phyloP scores from a whole-genome alignment of 2,113 vertebrate genomes.

The Erythrocercus mccallii region DNA sequence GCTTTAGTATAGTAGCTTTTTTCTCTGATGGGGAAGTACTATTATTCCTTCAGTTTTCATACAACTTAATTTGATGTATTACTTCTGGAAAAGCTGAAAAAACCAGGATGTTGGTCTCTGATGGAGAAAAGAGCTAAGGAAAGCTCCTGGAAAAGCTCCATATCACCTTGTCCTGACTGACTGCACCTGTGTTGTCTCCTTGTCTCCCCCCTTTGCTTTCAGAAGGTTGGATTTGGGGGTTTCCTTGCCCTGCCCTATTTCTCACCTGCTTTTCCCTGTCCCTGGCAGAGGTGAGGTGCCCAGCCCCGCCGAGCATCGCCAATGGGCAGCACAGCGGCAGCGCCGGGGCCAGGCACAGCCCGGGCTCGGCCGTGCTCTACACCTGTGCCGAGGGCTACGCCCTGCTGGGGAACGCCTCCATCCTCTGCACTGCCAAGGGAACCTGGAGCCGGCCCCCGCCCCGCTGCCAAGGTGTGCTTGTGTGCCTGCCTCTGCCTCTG shows the following conservation, averaged over 20 bases:
- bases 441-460: conserved; percentile 53
- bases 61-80: background rate
- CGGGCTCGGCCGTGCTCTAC: background rate
- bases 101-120: background rate
- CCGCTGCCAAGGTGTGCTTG: conserved; percentile 50
- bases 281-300: background rate
- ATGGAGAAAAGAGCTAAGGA: background rate
- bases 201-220: background rate
- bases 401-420: background rate
- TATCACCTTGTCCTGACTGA: background rate
- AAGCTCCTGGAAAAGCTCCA: background rate
- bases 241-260: background rate
- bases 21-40: background rate
- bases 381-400: background rate
- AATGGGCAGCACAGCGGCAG: background rate
- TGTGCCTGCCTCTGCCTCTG: rapidly evolving
- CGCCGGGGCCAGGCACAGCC: background rate
- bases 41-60: background rate
- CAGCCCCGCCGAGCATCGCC: background rate
- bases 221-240: background rate
- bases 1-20: too few relatives aligned
- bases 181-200: background rate
- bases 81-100: background rate
- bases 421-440: background rate
- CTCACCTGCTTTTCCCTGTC: background rate